Conservation (phyloP, 1,140 invertebrate genomes). For the Helicoverpa zea region DNA sequence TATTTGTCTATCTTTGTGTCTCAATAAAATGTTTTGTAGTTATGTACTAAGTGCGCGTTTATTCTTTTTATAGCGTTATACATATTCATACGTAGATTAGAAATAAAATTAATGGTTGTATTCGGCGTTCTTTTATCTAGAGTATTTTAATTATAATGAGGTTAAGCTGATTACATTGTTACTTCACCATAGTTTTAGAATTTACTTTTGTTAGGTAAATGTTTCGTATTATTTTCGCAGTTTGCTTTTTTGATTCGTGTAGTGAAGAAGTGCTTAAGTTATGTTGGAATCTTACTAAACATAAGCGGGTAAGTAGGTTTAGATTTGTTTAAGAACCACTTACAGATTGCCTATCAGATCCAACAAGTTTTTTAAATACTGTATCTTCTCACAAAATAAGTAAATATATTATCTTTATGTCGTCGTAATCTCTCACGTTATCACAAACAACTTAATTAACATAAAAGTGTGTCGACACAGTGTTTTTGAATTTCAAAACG, state of each 20-base stretch:
- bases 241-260: too few relatives aligned
- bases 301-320: too few relatives aligned
- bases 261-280: too few relatives aligned
- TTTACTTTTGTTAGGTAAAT: not conserved
- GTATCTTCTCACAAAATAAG: not conserved
- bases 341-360: too few relatives aligned
- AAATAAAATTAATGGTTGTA: not conserved
- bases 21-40: not conserved
- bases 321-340: too few relatives aligned
- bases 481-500: not conserved
- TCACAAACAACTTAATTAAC: not conserved
- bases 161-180: not conserved
- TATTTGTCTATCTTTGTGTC: not conserved
- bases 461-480: not conserved
- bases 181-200: not conserved
- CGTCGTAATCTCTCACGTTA: not conserved
- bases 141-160: slow-evolving; percentile 19
- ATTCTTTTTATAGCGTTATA: not conserved
- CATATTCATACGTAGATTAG: not conserved
- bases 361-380: not conserved
- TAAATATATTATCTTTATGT: not conserved
- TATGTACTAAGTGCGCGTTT: not conserved
- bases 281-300: too few relatives aligned
- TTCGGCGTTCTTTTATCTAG: not conserved
- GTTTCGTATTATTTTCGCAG: not conserved